A percentile compares a stretch with the other conserved stretches of the same genome.
Evolutionary conservation across 2,797 vertebrate genomes (phyloP).

Genomic region (Thunnus albacares): DNA sequence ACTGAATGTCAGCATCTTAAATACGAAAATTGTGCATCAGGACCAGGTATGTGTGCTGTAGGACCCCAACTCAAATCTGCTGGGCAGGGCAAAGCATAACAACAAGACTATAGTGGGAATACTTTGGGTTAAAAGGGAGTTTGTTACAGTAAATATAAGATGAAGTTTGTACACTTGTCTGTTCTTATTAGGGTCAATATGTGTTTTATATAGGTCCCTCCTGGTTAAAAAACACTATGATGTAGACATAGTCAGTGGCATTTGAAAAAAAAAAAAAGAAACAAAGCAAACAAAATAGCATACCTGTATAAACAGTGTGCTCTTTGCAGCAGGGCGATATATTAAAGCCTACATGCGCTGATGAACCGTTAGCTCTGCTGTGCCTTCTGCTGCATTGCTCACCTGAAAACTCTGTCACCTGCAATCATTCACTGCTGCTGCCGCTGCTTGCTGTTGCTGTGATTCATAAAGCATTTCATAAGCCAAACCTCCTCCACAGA

Average conservation of each 20-base stretch:
- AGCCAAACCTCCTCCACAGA: not conserved
- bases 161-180: not conserved
- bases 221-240: not conserved
- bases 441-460: not conserved
- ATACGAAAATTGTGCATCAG: not conserved
- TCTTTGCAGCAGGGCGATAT: slow-evolving; percentile 9
- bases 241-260: not conserved
- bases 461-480: slow-evolving; percentile 24
- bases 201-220: not conserved
- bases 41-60: not conserved
- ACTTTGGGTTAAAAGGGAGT: not conserved
- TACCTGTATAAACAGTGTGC: not conserved
- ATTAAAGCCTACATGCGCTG: slow-evolving; percentile 26
- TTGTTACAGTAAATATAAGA: not conserved
- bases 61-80: not conserved
- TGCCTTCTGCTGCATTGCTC: slow-evolving; percentile 10
- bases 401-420: slow-evolving; percentile 24
- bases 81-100: not conserved
- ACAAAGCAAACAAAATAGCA: not conserved
- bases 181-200: not conserved
- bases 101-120: not conserved
- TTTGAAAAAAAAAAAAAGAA: not conserved
- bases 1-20: too few relatives aligned
- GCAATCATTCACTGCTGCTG: not conserved
- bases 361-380: slow-evolving; percentile 32